Evolutionary conservation across 2,113 vertebrate genomes (phyloP), one percentile per base, ranked within the genome.

Genomic region (Oncorhynchus masou): DNA sequence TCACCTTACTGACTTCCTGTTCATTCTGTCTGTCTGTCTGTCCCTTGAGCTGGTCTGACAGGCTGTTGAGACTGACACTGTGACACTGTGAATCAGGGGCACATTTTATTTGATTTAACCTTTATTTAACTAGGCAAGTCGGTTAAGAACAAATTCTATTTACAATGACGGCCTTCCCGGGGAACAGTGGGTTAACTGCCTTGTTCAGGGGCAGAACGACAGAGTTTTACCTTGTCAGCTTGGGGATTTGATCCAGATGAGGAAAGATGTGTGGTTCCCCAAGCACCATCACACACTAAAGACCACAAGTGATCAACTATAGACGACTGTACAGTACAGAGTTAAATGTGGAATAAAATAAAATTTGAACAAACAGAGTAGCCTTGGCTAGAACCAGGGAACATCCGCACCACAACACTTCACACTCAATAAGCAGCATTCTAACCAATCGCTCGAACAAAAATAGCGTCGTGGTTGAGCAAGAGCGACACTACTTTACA

Each of bases 31-130:
- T 39, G 31, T 7, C 45, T 48, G 39, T 9, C 34, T 48, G 22
- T 80, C 48, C 27, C 54, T 13, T 27, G 24, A 85, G 77, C 86
- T 74, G 75, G 88, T 83, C 77, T 12, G 79, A 85, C 84, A 77
- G 85, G 85, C 87, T 45, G 39, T 45, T 89, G 78, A 75, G 84
- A 85, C 76, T 77, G 78, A 81, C 20, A 75, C 2, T 20, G 9
- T 11, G 39, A 45, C 8, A 39, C 39, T 39, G 60, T 16, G 67
- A 81, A 7, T 49, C 20, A 82, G 20, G 16, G 25, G 57, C 51
- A n/a, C 9, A 45, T 34, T 34, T 34, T 0, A 34, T 34, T 34
- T 34, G 1, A 34, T 34, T 34, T 0, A 34, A 34, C 34, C 34
- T 34, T 34, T 34, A 34, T 34, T 34, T 34, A 34, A 7, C 34